These are phyloP conservation scores for Callopanchax toddi DNA, from an alignment of 2,113 vertebrate genomes.

Conservation along the genomic window DNA sequence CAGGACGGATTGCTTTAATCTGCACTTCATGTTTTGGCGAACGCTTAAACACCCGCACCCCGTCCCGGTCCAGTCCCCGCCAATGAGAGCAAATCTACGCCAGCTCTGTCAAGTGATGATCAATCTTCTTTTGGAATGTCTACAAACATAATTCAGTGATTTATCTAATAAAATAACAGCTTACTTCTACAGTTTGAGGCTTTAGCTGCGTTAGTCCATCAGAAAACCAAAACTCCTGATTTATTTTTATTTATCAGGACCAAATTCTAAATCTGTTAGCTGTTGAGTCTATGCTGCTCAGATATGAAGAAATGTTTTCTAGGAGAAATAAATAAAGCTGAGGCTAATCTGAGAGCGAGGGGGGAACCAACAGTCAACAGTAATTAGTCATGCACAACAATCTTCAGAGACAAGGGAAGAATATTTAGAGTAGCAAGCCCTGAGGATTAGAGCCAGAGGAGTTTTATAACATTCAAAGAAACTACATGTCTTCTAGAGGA, in stretches of 20 bases:
- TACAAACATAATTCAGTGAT: not conserved
- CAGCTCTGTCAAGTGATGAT: too few relatives aligned
- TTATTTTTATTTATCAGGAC: not conserved
- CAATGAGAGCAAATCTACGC: too few relatives aligned
- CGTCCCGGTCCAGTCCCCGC: too few relatives aligned
- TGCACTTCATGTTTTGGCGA: too few relatives aligned
- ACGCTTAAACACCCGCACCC: too few relatives aligned
- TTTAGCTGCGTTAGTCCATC: not conserved
- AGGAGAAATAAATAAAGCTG: not conserved
- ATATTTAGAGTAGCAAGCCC: not conserved
- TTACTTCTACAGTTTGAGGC: not conserved
- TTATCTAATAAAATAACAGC: not conserved
- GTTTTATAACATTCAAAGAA: not conserved
- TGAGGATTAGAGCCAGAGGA: slow-evolving; percentile 24
- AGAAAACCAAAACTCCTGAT: not conserved
- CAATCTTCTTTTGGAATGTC: too few relatives aligned
- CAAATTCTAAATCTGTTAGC: not conserved
- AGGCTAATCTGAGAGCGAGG: not conserved
- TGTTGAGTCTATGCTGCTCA: not conserved
- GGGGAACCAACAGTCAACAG: not conserved
- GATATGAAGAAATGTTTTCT: not conserved
- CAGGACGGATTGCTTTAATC: too few relatives aligned
- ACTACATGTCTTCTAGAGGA: accelerated
- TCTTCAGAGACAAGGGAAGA: slow-evolving; percentile 9
- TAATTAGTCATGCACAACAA: slow-evolving; percentile 14